Base-by-base conservation (phyloP, 2,113 vertebrate genomes). In the Dinomys branickii region DNA sequence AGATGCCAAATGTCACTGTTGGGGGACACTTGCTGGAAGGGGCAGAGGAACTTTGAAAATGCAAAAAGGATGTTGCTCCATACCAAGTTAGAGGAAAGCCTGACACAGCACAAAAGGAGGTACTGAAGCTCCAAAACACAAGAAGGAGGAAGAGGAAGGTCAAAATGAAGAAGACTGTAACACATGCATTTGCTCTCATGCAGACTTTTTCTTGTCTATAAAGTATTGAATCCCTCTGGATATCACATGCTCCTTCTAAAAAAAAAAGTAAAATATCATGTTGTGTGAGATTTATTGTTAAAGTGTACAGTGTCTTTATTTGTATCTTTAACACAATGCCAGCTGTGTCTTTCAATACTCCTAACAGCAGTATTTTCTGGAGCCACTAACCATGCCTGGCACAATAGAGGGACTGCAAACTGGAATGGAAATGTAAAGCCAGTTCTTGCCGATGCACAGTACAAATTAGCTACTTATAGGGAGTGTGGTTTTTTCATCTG, bases 201-300 rank as follows among this genome's bases (percentile, higher is more conserved):
- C 8, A 20, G 19, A 58, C 17, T 77, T 77, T 50, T 33, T 17
- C 44, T 33, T 50, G 13, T 78, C 41, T 78, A 4, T 78, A 78
- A 78, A 50, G 14, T 47, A 50, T 50, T 50, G 30, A 33, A 33
- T 78, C 13, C 13, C 41, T 16, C 75, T 78, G 7, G 2, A 17
- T 50, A 50, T 50, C 33, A 50, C 44, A 28, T 50, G 44, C 13
- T 78, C 28, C 44, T 78, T 77, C 28, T 41, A 52, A 22, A 65
- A 22, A 80, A 78, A 61, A n/a, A n/a, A 80, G 4, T 30, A 98
- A 99, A 98, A 98, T 98, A 98, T 99, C 98, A 99, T 98, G 98
- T 14, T 78, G 44, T 33, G 99, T 99, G 99, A 99, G 99, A 99
- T 99, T 99, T 99, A 99, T 99, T 99, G 99, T 99, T 99, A 86